Conservation (phyloP, 2,888 invertebrate species). For the Polietes domitor region DNA sequence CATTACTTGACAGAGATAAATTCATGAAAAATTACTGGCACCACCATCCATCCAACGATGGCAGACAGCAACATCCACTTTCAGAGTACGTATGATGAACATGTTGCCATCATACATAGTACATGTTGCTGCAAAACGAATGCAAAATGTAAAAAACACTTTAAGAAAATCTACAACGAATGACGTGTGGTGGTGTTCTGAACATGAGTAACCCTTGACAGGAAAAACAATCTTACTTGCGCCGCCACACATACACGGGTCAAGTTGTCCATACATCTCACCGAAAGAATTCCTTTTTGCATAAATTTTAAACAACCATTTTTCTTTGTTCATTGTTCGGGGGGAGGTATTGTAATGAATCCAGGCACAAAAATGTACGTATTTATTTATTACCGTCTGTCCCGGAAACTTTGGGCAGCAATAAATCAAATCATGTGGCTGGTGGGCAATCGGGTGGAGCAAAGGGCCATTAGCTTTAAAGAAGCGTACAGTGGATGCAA, state of each 20-base stretch:
- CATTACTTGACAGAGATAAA: slow-evolving; percentile 50
- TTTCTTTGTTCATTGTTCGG: neutral
- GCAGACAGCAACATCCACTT: neutral
- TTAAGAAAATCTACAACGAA: neutral
- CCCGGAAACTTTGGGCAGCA: neutral
- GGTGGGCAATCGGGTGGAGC: neutral
- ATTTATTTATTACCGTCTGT: slow-evolving; percentile 7
- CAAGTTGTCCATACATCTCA: neutral
- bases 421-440: neutral
- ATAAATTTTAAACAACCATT: neutral
- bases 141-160: neutral
- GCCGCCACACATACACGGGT: neutral
- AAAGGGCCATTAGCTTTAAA: neutral
- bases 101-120: slow-evolving; percentile 9
- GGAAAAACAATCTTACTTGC: neutral
- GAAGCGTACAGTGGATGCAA: too few species aligned
- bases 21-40: slow-evolving; percentile 42
- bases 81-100: neutral
- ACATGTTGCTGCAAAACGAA: neutral
- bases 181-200: neutral
- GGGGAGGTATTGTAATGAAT: neutral
- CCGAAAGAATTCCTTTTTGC: neutral
- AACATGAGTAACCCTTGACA: neutral
- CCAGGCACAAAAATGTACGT: neutral
- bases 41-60: slow-evolving; percentile 16